Evolutionary conservation across 2,797 vertebrate species (phyloP).

Genomic region (Microctenopoma steveboyesi): DNA sequence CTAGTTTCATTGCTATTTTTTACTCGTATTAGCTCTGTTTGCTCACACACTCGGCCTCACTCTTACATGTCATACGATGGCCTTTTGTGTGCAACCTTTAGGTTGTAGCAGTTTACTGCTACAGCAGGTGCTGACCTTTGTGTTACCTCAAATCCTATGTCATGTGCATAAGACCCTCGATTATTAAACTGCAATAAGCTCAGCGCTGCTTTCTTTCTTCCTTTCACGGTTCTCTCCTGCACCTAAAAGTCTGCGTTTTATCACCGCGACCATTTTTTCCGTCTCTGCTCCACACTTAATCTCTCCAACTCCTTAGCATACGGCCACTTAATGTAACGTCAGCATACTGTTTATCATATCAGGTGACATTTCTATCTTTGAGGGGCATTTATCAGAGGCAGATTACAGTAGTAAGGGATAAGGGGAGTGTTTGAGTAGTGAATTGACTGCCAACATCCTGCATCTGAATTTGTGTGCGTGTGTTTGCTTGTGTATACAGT

Average conservation of each 20-base stretch:
- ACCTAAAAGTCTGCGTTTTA: slow-evolving; percentile 59
- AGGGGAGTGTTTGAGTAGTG: slow-evolving; percentile 84
- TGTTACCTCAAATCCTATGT: slow-evolving; percentile 6
- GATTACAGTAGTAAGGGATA: slow-evolving; percentile 82
- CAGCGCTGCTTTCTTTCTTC: slow-evolving; percentile 24
- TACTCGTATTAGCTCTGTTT: slow-evolving; percentile 29
- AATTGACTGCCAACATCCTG: slow-evolving; percentile 83
- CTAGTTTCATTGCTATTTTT: slow-evolving; percentile 18
- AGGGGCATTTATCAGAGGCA: slow-evolving; percentile 85
- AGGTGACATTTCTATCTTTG: slow-evolving; percentile 86
- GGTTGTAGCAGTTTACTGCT: slow-evolving; percentile 25
- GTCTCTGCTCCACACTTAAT: slow-evolving; percentile 73
- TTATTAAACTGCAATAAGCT: slow-evolving; percentile 23
- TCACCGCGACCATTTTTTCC: slow-evolving; percentile 61
- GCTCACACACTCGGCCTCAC: slow-evolving; percentile 1
- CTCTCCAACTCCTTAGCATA: slow-evolving; percentile 78
- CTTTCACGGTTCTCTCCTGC: slow-evolving; percentile 29
- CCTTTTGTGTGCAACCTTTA: slow-evolving; percentile 9
- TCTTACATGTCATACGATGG: slow-evolving; percentile 12
- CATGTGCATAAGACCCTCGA: slow-evolving; percentile 16
- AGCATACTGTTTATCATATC: slow-evolving; percentile 81
- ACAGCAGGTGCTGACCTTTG: slow-evolving; percentile 23
- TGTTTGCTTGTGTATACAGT: slow-evolving; percentile 64
- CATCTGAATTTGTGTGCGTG: slow-evolving; percentile 65
- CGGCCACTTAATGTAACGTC: slow-evolving; percentile 80